These are phyloP conservation scores for Anguilla japonica DNA, from an alignment of 2,113 vertebrate genomes.

Conservation along the genomic window DNA sequence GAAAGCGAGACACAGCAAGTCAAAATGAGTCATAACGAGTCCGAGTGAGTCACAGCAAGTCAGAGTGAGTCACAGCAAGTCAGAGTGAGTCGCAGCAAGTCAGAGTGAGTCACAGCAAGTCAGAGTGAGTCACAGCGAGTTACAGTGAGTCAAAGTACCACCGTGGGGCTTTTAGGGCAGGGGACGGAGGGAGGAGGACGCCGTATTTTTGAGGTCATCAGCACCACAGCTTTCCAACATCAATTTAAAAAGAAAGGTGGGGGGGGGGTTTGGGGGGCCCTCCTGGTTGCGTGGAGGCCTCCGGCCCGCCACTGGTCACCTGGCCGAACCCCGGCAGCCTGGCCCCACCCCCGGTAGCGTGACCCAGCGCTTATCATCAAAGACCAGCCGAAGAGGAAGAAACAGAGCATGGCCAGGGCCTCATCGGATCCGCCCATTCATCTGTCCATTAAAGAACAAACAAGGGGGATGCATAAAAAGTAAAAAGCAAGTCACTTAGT, in stretches of 20 bases:
- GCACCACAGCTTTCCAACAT: constrained; percentile 36
- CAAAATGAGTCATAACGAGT: too few relatives aligned
- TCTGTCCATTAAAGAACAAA: constrained; percentile 4
- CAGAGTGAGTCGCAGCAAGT: too few relatives aligned
- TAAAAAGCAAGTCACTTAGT: neutral
- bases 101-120: too few relatives aligned
- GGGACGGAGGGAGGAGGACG: constrained; percentile 14
- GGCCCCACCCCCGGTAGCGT: constrained; percentile 41
- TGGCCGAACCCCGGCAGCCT: constrained; percentile 25
- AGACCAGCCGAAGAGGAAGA: constrained; percentile 36
- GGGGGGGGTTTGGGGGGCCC: constrained; percentile 23
- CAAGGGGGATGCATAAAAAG: neutral
- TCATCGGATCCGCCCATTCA: neutral
- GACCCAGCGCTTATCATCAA: constrained; percentile 53
- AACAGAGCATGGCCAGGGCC: constrained; percentile 29
- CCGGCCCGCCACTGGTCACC: constrained; percentile 39
- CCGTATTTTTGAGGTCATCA: constrained; percentile 38
- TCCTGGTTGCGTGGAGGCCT: constrained; percentile 47
- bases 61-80: too few relatives aligned
- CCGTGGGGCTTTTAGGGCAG: neutral
- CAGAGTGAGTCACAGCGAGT: too few relatives aligned
- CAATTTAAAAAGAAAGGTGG: neutral
- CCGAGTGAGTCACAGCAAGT: too few relatives aligned
- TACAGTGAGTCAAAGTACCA: too few relatives aligned
- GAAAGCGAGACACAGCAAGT: too few relatives aligned